Evolutionary conservation across 2,797 vertebrate genomes (phyloP), one percentile per base, ranked within the genome.

Genomic region (Sardinella longiceps): DNA sequence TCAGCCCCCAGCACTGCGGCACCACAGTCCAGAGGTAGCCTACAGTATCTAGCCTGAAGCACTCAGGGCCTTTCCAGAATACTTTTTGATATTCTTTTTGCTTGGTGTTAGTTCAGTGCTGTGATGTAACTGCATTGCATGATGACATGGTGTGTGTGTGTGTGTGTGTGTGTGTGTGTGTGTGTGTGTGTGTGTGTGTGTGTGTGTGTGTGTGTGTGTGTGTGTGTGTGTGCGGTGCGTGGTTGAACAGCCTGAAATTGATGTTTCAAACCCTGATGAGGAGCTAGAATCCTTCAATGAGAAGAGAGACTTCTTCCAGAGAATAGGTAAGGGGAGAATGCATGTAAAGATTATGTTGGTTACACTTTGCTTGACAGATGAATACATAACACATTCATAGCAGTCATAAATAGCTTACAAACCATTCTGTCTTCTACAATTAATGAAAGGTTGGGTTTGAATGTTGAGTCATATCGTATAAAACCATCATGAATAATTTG

Each of bases 231-330:
- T n/a, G n/a, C n/a, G n/a, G 43, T 84, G 23, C 15, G 33, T 84
- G 25, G 1, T 83, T 84, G 28, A 10, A 15, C 90, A 95, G 92
- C 80, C 89, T 46, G 87, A 89, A 85, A 28, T 80, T 87, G 87
- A 92, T 37, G 3, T 33, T 37, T 1, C 77, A 14, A 85, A 87
- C 51, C 86, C 86, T n/a, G 84, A 90, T 0, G 88, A 93, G 0
- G 88, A 93, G 37, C 89, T 77, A 0, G 91, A 95, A 82, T 94
- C 95, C 45, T 97, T 99, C 88, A 92, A 90, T 87, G 94, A 98
- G 20, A 99, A 98, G 90, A 95, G 87, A 11, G 85, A 95, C 0
- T 99, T 94, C 90, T 99, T 99, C 92, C 96, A 97, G 91, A 96
- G 89, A 85, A 95, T 96, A 51, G 96, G 98, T 99, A 84, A 96